Percentiles rank a stretch among this genome's conserved stretches.
These are phyloP conservation scores for Lycia hirtaria DNA, from an alignment of 2,888 invertebrate genomes.

Conservation along the genomic window DNA sequence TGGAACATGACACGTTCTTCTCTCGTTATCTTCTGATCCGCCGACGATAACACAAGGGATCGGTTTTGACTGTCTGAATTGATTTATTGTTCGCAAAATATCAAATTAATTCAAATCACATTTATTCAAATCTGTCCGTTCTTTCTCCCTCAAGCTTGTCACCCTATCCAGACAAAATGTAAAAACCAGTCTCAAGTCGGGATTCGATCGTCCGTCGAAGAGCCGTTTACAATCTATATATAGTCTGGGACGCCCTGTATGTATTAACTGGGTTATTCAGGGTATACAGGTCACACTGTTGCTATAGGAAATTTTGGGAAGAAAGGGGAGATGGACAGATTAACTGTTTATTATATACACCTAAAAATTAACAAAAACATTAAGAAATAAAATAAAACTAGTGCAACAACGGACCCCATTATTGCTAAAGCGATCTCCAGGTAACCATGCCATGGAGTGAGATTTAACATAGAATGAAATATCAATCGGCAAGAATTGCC, in stretches of 20 bases:
- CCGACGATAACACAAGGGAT: too few relatives aligned
- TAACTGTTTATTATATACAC: too few relatives aligned
- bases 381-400: too few relatives aligned
- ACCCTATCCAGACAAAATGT: conserved; percentile 7
- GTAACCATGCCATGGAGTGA: too few relatives aligned
- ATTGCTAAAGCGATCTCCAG: too few relatives aligned
- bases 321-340: background rate
- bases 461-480: too few relatives aligned
- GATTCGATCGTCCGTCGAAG: conserved; percentile 7
- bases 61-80: too few relatives aligned
- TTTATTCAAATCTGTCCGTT: background rate
- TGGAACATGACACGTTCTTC: too few relatives aligned
- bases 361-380: background rate
- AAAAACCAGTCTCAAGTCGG: conserved; percentile 20
- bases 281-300: conserved; percentile 15
- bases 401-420: too few relatives aligned
- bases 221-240: conserved; percentile 22
- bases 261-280: background rate
- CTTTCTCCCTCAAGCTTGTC: background rate
- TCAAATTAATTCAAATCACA: background rate
- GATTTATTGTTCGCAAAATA: too few relatives aligned
- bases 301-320: conserved; percentile 9
- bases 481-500: too few relatives aligned
- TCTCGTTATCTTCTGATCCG: too few relatives aligned
- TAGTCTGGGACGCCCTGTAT: conserved; percentile 18